Conservation (phyloP, 2,797 vertebrate genomes). For the Tauraco hartlaubi region DNA sequence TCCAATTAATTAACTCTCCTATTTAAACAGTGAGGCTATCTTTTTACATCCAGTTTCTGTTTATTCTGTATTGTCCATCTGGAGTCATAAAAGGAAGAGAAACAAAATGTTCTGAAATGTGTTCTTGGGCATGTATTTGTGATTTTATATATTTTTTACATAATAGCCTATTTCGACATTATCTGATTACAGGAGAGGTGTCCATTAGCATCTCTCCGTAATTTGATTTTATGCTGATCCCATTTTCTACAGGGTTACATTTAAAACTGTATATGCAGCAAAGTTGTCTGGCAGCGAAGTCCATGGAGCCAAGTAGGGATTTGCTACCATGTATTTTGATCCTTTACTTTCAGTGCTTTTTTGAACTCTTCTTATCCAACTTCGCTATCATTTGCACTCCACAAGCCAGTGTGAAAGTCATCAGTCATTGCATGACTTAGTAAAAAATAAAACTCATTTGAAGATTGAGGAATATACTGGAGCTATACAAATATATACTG, state of each 20-base stretch:
- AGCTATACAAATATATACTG: not conserved
- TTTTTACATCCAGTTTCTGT: constrained; percentile 27
- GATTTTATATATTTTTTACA: not conserved
- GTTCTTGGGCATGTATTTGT: not conserved
- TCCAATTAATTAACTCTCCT: not conserved
- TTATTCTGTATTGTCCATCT: constrained; percentile 10
- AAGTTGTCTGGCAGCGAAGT: not conserved
- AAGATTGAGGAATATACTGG: not conserved
- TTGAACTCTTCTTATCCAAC: not conserved
- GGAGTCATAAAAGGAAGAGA: not conserved
- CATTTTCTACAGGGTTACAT: not conserved
- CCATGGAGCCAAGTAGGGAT: not conserved
- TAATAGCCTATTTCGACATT: not conserved
- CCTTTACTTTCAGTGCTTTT: not conserved
- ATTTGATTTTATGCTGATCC: not conserved
- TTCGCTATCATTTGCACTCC: not conserved
- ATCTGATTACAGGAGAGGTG: not conserved
- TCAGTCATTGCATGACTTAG: not conserved
- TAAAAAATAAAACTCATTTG: not conserved
- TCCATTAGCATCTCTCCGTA: not conserved
- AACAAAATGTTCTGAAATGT: constrained; percentile 6
- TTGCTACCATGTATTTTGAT: not conserved
- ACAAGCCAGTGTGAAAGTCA: not conserved
- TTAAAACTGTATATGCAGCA: not conserved
- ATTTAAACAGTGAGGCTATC: not conserved